Evolutionary conservation across 2,888 invertebrate genomes (phyloP).

Genomic region (Strigamia maritima): DNA sequence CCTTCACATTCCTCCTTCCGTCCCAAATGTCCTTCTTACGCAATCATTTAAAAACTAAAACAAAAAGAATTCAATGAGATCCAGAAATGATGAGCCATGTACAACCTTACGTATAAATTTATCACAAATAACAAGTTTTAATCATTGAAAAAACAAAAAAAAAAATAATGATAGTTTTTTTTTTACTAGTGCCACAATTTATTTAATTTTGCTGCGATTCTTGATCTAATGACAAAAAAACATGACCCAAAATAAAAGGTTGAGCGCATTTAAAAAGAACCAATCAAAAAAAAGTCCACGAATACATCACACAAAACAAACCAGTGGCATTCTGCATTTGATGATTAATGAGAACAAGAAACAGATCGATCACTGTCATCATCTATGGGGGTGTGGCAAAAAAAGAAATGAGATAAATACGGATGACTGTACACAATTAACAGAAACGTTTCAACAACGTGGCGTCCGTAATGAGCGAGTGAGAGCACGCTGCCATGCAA

Average conservation of each 20-base stretch:
- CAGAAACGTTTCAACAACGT: constrained; percentile 37
- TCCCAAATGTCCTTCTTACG: background rate
- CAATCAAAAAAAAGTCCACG: constrained; percentile 6
- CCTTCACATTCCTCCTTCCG: background rate
- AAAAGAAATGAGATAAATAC: constrained; percentile 39
- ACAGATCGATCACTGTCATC: constrained; percentile 35
- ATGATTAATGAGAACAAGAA: constrained; percentile 25
- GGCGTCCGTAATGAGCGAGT: constrained; percentile 32
- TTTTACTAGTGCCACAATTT: constrained; percentile 34
- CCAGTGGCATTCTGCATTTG: constrained; percentile 29
- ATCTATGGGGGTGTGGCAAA: constrained; percentile 21
- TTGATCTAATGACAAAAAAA: constrained; percentile 35
- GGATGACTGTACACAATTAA: constrained; percentile 40
- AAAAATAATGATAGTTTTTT: background rate
- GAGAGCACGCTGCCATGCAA: constrained; percentile 35
- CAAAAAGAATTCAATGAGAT: constrained; percentile 28
- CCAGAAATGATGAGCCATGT: constrained; percentile 38
- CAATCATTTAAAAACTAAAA: background rate
- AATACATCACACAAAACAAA: constrained; percentile 35
- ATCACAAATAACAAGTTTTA: constrained; percentile 39
- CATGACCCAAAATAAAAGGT: constrained; percentile 12
- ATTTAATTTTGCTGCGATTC: constrained; percentile 1
- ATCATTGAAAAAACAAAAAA: background rate
- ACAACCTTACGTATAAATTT: constrained; percentile 40
- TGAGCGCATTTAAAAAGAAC: background rate